Evolutionary conservation across 2,888 invertebrate genomes (phyloP), one percentile per base, ranked within the genome.

Genomic region (Drosophila testacea): DNA sequence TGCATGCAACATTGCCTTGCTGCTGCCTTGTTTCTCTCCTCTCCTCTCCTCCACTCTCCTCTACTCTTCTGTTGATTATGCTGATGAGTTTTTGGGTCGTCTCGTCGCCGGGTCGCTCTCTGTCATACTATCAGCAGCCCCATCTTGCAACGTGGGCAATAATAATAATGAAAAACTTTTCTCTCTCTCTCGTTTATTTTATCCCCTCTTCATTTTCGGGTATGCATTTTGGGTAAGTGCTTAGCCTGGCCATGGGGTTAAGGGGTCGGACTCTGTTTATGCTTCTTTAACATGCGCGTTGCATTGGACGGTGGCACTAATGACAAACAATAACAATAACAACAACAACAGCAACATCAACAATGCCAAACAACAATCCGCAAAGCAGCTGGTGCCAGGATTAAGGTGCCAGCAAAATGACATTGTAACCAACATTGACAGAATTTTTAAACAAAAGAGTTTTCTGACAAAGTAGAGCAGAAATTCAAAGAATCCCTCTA

Each of bases 101-200:
- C 64, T 38, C 60, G 48, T 22, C 69, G 36, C 39, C 67, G 50
- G 44, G 28, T 52, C 61, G 51, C 56, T 63, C 55, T 71, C 62
- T 55, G 50, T 62, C 66, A 62, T 44, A 16, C 38, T 80, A 85
- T 86, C 88, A 74, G 55, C 76, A 71, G 63, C 59, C 80, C 80
- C 80, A 83, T 86, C 86, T 79, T 65, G 81, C 69, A 77, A 81
- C 74, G 79, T 81, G 79, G 79, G 76, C 83, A 83, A 88, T 83
- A 83, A 88, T 83, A 82, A 85, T 88, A 83, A 83, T 88, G 83
- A 83, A 83, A 88, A 88, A 65, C 11, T 75, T 61, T 55, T 32
- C 32, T 32, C 32, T 32, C 32, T 16, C 42, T 59, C 57, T 66
- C 34, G 9, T 36, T 59, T 44, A 16, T 52, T 32, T 4, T 46